Evolutionary conservation across 1,140 invertebrate species (phyloP), one percentile per base, ranked within the genome.

Genomic region (Drosophila watanabei): DNA sequence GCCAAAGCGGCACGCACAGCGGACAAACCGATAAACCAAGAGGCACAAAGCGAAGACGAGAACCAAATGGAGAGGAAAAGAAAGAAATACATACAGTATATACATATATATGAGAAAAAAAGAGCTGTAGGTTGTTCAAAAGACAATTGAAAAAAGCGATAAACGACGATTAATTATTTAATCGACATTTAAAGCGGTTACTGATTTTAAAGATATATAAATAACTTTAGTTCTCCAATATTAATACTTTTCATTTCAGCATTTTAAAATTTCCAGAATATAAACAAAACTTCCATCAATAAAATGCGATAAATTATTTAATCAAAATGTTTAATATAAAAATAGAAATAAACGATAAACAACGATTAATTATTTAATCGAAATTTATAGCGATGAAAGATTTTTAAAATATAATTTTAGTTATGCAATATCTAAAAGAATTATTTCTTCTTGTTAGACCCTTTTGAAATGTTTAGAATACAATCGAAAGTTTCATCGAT

Each of bases 1-100:
- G 78, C 63, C 54, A 83, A 80, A 69, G 72, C 61, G 58, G 68
- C 65, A 84, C 72, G 65, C 64, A 78, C 54, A 70, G 54, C 58
- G 39, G 54, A 79, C 59, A 76, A 45, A 61, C 57, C 43, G 51
- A 68, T 51, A 56, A 58, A 69, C 20, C 37, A 57, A 39, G 33
- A 24, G 56, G 58, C 41, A 51, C 60, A 62, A 28, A 51, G 35
- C 49, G 5, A 54, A 48, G 39, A 24, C n/a, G 58, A 70, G 14
- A 39, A 32, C 35, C 59, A 32, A 56, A 28, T 33, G n/a, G 33
- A 48, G 57, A 59, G 30, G 37, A 51, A 58, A 9, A 66, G 37
- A 75, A 46, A 68, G 62, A 60, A n/a, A 70, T 37, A 37, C 5
- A 24, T 24, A 5, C 6, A 10, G n/a, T 7, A 20, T 2, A 46